Conservation (phyloP, 2,797 vertebrate species). For the Lates japonicus region DNA sequence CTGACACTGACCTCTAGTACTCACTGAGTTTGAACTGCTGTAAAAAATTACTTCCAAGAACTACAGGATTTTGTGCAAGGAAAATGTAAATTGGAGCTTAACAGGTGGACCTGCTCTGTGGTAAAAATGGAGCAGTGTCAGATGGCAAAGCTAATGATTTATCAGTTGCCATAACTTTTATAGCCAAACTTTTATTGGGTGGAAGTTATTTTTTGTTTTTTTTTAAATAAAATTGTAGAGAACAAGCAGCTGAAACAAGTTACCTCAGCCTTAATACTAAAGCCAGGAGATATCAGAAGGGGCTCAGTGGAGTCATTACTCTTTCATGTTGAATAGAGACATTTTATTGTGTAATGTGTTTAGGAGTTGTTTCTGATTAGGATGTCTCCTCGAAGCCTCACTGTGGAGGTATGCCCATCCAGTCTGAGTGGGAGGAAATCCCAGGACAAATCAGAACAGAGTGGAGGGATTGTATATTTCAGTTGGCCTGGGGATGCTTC, state of each 20-base stretch:
- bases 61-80: not conserved
- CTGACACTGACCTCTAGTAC: not conserved
- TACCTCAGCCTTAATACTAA: slow-evolving; percentile 3
- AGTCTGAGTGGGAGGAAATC: slow-evolving; percentile 18
- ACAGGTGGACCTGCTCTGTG: not conserved
- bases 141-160: slow-evolving; percentile 3
- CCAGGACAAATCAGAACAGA: slow-evolving; percentile 3
- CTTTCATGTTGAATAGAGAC: slow-evolving; percentile 17
- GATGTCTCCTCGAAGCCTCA: slow-evolving; percentile 21
- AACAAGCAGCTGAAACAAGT: slow-evolving; percentile 15
- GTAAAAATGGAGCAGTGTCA: not conserved
- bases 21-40: not conserved
- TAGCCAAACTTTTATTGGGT: not conserved
- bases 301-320: slow-evolving; percentile 12
- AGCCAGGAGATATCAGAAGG: slow-evolving; percentile 2
- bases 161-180: slow-evolving; percentile 4
- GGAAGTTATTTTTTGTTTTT: not conserved
- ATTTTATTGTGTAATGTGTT: slow-evolving; percentile 28
- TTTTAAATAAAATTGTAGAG: not conserved
- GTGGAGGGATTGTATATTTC: slow-evolving; percentile 8
- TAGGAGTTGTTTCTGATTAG: slow-evolving; percentile 22
- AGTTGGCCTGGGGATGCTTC: not conserved
- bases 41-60: not conserved
- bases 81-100: not conserved
- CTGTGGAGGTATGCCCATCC: not conserved